These are phyloP conservation scores for Agonopterix subpropinquella DNA, from an alignment of 2,888 invertebrate species.

Conservation along the genomic window DNA sequence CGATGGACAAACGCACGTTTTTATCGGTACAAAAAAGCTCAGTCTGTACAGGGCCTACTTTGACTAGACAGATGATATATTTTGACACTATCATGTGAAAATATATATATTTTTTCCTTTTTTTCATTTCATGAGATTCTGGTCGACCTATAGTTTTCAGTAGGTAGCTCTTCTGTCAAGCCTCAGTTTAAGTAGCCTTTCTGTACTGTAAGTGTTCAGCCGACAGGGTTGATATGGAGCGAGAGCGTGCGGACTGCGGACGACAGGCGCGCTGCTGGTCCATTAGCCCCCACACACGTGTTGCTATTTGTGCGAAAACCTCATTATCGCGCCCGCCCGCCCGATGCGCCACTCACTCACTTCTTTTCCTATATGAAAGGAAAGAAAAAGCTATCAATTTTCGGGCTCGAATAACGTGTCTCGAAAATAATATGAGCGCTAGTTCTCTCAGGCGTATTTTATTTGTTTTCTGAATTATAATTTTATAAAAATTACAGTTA, in stretches of 20 bases:
- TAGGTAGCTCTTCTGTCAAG: no score
- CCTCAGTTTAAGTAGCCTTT: no score
- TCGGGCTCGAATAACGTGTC: slow-evolving; percentile 10
- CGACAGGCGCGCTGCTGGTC: slow-evolving; percentile 20
- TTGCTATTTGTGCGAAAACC: slow-evolving; percentile 47
- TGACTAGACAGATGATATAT: no score
- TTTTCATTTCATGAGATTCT: no score
- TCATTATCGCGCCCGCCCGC: slow-evolving; percentile 39
- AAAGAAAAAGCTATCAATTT: slow-evolving; percentile 37
- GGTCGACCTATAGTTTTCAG: no score
- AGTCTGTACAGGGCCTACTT: no score
- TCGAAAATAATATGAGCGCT: neutral
- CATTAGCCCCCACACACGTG: slow-evolving; percentile 44
- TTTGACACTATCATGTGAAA: no score
- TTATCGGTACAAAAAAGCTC: no score
- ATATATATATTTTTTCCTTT: no score
- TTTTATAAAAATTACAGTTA: no score
- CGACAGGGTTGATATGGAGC: neutral
- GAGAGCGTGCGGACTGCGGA: slow-evolving; percentile 10
- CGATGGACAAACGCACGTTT: no score
- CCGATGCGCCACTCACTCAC: slow-evolving; percentile 30
- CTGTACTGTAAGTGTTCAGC: no score
- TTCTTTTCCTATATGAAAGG: slow-evolving; percentile 25
- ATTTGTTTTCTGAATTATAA: neutral
- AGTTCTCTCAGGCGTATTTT: neutral